phyloP scores from a whole-genome alignment of 2,888 invertebrate species.

The Tortricodes alternella region DNA sequence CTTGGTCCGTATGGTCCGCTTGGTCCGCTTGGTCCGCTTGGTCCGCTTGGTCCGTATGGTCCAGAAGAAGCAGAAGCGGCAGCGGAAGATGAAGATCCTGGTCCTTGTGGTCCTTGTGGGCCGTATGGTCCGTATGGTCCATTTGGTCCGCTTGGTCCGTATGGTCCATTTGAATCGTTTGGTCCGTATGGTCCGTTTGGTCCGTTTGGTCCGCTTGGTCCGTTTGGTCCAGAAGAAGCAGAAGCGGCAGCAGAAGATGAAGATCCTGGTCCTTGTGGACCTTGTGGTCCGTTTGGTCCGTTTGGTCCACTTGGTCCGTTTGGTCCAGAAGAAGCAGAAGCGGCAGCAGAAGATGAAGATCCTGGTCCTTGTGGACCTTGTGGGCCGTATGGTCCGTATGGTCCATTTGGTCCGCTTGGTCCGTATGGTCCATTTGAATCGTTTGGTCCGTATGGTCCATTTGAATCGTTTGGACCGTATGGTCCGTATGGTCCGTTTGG shows the following conservation, averaged over 20 bases:
- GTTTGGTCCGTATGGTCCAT: background rate
- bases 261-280: conserved; percentile 22
- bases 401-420: background rate
- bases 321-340: background rate
- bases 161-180: too few relatives aligned
- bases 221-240: background rate
- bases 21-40: background rate
- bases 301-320: conserved; percentile 28
- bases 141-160: too few relatives aligned
- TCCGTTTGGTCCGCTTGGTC: background rate
- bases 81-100: conserved; percentile 13
- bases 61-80: conserved; percentile 5
- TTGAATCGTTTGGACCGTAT: background rate
- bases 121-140: conserved; percentile 6
- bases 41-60: conserved; percentile 21
- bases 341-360: background rate
- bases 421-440: conserved; percentile 13
- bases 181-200: conserved; percentile 5
- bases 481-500: background rate
- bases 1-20: conserved; percentile 6
- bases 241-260: conserved; percentile 24
- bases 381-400: background rate
- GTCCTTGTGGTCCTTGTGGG: conserved; percentile 10
- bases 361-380: conserved; percentile 2
- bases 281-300: too few relatives aligned